Evolutionary conservation across 2,888 invertebrate species (phyloP).

Genomic region (Elysia crispata): DNA sequence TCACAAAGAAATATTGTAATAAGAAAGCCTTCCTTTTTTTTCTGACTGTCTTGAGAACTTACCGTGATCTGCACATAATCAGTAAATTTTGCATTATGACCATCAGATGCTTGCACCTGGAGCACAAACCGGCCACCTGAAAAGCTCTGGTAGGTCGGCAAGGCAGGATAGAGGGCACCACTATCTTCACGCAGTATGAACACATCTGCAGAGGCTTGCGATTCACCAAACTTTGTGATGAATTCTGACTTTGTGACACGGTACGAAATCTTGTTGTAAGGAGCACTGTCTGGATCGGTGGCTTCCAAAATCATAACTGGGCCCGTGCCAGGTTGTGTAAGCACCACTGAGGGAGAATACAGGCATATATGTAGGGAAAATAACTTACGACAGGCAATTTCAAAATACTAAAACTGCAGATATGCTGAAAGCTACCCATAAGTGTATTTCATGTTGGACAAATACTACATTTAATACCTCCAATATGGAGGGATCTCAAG

Average conservation of each 20-base stretch:
- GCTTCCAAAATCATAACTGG: conserved; percentile 56
- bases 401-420: too few species aligned
- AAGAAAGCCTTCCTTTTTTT: too few species aligned
- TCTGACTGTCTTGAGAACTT: conserved; percentile 34
- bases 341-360: conserved; percentile 46
- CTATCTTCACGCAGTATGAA: conserved; percentile 60
- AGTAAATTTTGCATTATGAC: conserved; percentile 44
- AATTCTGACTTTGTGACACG: conserved; percentile 47
- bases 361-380: too few species aligned
- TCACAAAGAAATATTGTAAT: too few species aligned
- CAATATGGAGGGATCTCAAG: too few species aligned
- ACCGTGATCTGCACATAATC: conserved; percentile 48
- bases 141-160: conserved; percentile 56
- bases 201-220: conserved; percentile 50
- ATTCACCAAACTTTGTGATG: conserved; percentile 36
- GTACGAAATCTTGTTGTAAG: conserved; percentile 44
- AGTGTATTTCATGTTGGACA: too few species aligned
- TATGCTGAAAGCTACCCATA: too few species aligned
- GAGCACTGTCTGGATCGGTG: conserved; percentile 56
- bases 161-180: conserved; percentile 57
- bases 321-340: conserved; percentile 30
- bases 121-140: conserved; percentile 62
- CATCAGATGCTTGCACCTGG: conserved; percentile 60
- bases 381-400: too few species aligned
- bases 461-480: too few species aligned